Percentiles rank a stretch among this genome's conserved stretches.
Evolutionary conservation across 1,140 invertebrate genomes (phyloP).

Genomic region (Centruroides vittatus): DNA sequence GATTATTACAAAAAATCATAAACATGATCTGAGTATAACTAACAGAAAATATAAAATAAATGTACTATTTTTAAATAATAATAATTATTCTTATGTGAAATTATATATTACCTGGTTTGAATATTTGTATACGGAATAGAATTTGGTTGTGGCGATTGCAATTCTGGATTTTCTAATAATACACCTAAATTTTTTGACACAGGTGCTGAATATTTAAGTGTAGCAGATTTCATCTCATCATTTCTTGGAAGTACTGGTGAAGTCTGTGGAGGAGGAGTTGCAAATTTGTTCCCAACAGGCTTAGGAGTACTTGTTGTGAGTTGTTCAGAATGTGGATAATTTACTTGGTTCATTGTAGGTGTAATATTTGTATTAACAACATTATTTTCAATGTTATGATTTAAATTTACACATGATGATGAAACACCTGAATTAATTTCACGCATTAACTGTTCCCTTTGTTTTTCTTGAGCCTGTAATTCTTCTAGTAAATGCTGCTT

Average conservation of each 20-base stretch:
- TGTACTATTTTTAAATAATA: too few relatives aligned
- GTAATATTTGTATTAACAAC: too few relatives aligned
- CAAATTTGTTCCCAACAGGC: not conserved
- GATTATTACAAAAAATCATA: too few relatives aligned
- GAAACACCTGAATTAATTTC: not conserved
- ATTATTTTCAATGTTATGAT: not conserved
- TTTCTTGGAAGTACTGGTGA: conserved; percentile 11
- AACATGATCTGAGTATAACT: too few relatives aligned
- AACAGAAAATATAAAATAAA: too few relatives aligned
- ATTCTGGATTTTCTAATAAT: not conserved
- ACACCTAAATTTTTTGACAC: not conserved
- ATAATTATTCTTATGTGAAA: too few relatives aligned
- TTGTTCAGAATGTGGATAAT: conserved; percentile 7
- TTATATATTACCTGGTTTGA: too few relatives aligned
- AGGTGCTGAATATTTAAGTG: not conserved
- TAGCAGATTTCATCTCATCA: not conserved
- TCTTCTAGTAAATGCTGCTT: not conserved
- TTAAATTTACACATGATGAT: not conserved
- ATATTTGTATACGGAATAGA: too few relatives aligned
- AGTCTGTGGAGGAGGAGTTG: conserved; percentile 4
- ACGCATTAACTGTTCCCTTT: not conserved
- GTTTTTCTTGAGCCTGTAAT: not conserved
- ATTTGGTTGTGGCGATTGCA: not conserved
- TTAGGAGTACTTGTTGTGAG: conserved; percentile 17
- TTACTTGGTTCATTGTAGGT: not conserved